Evolutionary conservation across 2,113 vertebrate genomes (phyloP), one percentile per base, ranked within the genome.

Genomic region (Hyperoodon ampullatus): DNA sequence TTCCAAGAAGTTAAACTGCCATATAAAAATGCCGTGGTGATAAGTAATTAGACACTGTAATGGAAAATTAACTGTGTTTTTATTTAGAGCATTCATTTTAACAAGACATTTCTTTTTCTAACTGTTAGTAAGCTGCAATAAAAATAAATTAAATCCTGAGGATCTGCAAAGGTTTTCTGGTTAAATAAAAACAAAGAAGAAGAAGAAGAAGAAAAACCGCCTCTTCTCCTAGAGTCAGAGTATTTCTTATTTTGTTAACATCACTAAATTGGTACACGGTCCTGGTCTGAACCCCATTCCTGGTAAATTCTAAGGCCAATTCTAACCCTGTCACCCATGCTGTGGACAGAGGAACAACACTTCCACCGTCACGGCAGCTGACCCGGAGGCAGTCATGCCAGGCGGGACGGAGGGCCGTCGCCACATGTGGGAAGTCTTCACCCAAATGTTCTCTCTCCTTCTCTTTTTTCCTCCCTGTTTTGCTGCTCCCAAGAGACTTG

Each of bases 61-160:
- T 96, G 97, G 97, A 98, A 98, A 96, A 96, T 97, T 97, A 97
- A 98, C 97, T 96, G 42, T 98, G 97, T 96, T 98, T 98, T 98
- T 96, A 97, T 97, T 97, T 96, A 95, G 88, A 97, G 97, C 92
- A 96, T 92, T 98, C 80, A 94, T 96, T 95, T 97, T 96, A 94
- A 98, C 95, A 94, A 96, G 97, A 85, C 84, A 81, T 95, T 94
- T 95, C 66, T 97, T 96, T 96, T 91, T 35, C 90, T 90, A 96
- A 92, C 83, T 95, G 94, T 89, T 94, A 96, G 91, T 93, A 97
- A 88, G 75, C 68, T 44, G 42, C 90, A 94, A 83, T 95, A 95
- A 98, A 97, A 97, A 96, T 95, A 91, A 95, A 95, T 94, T 90
- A 95, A 97, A 93, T 94, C 88, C 97, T 86, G 50, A 94, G 80